These are phyloP conservation scores for Pseudachorutes palmiensis DNA, from an alignment of 1,140 invertebrate species.

Conservation along the genomic window DNA sequence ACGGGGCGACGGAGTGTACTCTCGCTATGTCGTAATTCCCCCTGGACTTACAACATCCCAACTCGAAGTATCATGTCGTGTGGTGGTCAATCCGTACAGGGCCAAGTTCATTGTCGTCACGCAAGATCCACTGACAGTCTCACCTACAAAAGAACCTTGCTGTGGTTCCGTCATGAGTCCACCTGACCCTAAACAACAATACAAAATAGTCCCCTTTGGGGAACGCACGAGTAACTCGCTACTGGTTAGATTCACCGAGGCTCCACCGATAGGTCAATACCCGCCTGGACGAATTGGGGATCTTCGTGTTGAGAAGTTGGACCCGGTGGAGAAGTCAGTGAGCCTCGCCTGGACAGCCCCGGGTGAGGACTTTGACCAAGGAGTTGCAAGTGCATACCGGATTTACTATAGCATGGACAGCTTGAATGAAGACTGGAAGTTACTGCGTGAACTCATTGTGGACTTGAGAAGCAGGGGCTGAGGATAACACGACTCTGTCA, in stretches of 20 bases:
- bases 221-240: slow-evolving; percentile 41
- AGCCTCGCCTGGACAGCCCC: slow-evolving; percentile 50
- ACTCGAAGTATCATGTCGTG: slow-evolving; percentile 32
- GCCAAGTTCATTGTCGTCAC: slow-evolving; percentile 33
- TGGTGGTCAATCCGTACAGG: slow-evolving; percentile 36
- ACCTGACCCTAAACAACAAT: slow-evolving; percentile 34
- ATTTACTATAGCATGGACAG: slow-evolving; percentile 25
- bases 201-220: slow-evolving; percentile 30
- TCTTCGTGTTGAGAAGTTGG: slow-evolving; percentile 41
- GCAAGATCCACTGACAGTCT: slow-evolving; percentile 20
- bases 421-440: slow-evolving; percentile 25
- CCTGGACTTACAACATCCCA: slow-evolving; percentile 37
- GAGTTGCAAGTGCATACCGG: slow-evolving; percentile 29
- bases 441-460: slow-evolving; percentile 26
- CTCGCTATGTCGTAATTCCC: slow-evolving; percentile 52
- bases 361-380: slow-evolving; percentile 43
- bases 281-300: slow-evolving; percentile 43
- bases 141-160: slow-evolving; percentile 20
- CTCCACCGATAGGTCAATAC: slow-evolving; percentile 38
- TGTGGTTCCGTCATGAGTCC: slow-evolving; percentile 32
- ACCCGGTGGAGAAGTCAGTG: slow-evolving; percentile 42
- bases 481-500: slow-evolving; percentile 32
- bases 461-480: slow-evolving; percentile 36
- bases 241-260: slow-evolving; percentile 43
- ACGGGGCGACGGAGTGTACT: slow-evolving; percentile 58